Percentiles rank a stretch among this genome's conserved stretches.
Conservation (phyloP, 2,888 invertebrate genomes). For the Lasioglossum zephyrum region DNA sequence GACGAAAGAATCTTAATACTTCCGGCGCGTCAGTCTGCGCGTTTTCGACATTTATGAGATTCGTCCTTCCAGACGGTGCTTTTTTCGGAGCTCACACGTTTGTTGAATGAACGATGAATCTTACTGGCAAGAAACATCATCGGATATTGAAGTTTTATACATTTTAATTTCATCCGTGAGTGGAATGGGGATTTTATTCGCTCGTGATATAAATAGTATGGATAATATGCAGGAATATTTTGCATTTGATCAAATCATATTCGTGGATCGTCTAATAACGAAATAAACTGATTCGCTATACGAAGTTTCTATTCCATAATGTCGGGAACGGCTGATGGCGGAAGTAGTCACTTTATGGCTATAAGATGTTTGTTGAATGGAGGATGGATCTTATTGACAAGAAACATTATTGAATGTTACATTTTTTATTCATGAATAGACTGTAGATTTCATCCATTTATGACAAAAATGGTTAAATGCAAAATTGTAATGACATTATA, state of each 20-base stretch:
- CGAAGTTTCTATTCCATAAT: no score
- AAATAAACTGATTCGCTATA: not conserved
- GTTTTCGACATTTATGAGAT: not conserved
- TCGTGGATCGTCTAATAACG: not conserved
- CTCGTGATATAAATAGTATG: not conserved
- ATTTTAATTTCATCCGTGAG: not conserved
- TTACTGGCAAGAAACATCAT: not conserved
- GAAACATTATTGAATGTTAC: no score
- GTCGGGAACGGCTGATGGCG: no score
- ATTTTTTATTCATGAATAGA: not conserved
- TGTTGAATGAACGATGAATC: not conserved
- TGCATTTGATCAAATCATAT: not conserved
- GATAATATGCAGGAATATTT: not conserved
- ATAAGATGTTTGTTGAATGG: no score
- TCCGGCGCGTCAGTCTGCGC: not conserved
- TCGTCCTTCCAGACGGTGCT: not conserved
- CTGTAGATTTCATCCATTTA: not conserved
- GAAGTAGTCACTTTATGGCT: no score
- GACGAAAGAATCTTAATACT: slow-evolving; percentile 28
- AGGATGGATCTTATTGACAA: no score
- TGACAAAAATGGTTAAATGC: not conserved
- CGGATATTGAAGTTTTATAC: not conserved
- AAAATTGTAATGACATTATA: no score
- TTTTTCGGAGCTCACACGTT: not conserved
- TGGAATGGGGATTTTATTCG: not conserved